Conservation (phyloP, 1,140 invertebrate genomes). For the Zaprionus camerounensis region DNA sequence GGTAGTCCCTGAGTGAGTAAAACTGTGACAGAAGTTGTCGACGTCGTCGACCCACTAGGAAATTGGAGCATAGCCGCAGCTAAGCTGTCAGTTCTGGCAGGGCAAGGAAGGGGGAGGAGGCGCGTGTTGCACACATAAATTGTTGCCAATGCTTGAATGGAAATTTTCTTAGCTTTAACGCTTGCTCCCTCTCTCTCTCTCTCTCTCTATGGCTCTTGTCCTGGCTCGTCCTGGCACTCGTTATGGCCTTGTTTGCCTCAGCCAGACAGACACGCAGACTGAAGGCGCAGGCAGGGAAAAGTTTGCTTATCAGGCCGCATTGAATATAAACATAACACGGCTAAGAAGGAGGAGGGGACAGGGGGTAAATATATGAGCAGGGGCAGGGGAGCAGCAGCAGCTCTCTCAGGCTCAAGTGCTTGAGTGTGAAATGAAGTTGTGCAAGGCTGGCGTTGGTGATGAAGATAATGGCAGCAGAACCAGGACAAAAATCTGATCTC, state of each 20-base stretch:
- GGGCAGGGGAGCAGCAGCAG: neutral
- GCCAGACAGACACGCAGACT: conserved; percentile 14
- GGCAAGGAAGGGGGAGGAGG: neutral
- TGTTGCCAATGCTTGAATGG: conserved; percentile 56
- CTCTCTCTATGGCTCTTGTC: conserved; percentile 5
- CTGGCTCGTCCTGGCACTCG: conserved; percentile 23
- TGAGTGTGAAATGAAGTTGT: conserved; percentile 56
- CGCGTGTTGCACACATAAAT: conserved; percentile 37
- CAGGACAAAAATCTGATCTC: conserved; percentile 55
- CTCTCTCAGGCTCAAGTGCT: neutral
- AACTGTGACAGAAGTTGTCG: conserved; percentile 75
- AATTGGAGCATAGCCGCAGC: conserved; percentile 79
- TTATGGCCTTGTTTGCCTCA: conserved; percentile 45
- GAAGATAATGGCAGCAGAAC: conserved; percentile 53
- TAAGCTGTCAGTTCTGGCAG: conserved; percentile 64
- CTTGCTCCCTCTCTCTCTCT: conserved; percentile 7
- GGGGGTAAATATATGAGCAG: neutral
- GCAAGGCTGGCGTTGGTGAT: conserved; percentile 40
- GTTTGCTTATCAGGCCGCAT: conserved; percentile 59
- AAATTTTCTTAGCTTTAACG: conserved; percentile 68
- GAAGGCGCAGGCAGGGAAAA: conserved; percentile 32
- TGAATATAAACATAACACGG: conserved; percentile 53
- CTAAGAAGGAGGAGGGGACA: neutral
- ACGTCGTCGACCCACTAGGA: conserved; percentile 70
- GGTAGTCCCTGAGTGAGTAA: conserved; percentile 22